Percentiles rank a stretch among this genome's conserved stretches.
Evolutionary conservation across 2,113 vertebrate species (phyloP).

Genomic region (Daphoenositta chrysoptera): DNA sequence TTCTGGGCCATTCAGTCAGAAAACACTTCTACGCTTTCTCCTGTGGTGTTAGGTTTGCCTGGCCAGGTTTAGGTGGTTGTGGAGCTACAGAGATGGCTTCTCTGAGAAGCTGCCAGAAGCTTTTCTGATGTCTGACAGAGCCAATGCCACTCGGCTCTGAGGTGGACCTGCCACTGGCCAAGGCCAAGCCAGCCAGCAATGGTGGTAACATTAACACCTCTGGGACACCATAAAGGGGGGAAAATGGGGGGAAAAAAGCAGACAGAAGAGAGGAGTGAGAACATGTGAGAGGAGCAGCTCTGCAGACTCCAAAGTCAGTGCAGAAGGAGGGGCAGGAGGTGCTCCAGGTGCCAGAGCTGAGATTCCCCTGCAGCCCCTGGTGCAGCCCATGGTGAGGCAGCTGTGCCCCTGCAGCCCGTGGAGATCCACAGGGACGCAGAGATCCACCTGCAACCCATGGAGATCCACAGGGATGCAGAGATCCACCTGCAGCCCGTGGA

Average conservation of each 20-base stretch:
- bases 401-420: background rate
- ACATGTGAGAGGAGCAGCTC: background rate
- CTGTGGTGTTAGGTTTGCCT: background rate
- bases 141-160: background rate
- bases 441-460: background rate
- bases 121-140: background rate
- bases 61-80: background rate
- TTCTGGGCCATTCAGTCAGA: background rate
- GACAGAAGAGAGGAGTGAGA: background rate
- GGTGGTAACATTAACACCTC: background rate
- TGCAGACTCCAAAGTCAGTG: background rate
- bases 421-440: background rate
- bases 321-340: background rate
- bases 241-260: background rate
- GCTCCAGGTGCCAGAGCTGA: background rate
- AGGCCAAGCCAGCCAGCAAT: rapidly evolving
- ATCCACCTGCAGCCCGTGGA: background rate
- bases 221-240: background rate
- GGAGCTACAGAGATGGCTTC: background rate
- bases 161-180: rapidly evolving
- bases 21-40: background rate
- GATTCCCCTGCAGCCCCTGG: background rate
- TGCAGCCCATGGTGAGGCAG: too few relatives aligned
- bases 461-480: background rate
- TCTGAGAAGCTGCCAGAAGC: background rate